These are phyloP conservation scores for Pyxicephalus adspersus DNA, from an alignment of 2,113 vertebrate species.

Conservation along the genomic window DNA sequence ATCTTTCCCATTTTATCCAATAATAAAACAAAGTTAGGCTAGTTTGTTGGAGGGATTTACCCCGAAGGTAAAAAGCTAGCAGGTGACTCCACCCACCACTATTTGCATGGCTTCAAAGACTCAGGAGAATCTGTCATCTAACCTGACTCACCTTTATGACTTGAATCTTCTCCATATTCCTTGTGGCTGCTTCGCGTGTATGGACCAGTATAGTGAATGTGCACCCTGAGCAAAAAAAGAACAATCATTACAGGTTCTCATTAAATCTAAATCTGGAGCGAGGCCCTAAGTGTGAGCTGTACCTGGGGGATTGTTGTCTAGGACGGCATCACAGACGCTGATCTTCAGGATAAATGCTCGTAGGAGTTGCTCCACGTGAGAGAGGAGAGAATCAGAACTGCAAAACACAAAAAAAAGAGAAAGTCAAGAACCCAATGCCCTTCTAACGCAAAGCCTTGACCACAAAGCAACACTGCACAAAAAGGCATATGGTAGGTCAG, in stretches of 20 bases:
- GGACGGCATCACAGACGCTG: constrained; percentile 93
- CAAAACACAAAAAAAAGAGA: not conserved
- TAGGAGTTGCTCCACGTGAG: constrained; percentile 92
- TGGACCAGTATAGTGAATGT: constrained; percentile 97
- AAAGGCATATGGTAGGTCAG: too few species aligned
- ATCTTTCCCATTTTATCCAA: too few species aligned
- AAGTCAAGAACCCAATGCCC: not conserved
- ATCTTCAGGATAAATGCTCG: constrained; percentile 97
- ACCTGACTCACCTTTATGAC: constrained; percentile 89
- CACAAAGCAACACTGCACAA: too few species aligned
- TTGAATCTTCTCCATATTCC: constrained; percentile 98
- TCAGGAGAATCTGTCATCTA: too few species aligned
- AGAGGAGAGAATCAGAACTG: constrained; percentile 90
- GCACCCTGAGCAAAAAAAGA: constrained; percentile 75
- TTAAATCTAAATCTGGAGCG: too few species aligned
- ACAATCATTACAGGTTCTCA: not conserved
- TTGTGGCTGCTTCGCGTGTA: constrained; percentile 90
- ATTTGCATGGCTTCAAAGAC: too few species aligned
- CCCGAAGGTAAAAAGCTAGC: too few species aligned
- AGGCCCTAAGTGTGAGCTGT: not conserved
- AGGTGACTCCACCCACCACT: too few species aligned
- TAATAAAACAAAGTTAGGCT: too few species aligned
- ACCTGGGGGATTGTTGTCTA: constrained; percentile 98
- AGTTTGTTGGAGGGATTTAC: too few species aligned
- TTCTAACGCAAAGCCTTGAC: too few species aligned